Conservation (phyloP, 2,113 vertebrate species). For the Climacteris rufus region DNA sequence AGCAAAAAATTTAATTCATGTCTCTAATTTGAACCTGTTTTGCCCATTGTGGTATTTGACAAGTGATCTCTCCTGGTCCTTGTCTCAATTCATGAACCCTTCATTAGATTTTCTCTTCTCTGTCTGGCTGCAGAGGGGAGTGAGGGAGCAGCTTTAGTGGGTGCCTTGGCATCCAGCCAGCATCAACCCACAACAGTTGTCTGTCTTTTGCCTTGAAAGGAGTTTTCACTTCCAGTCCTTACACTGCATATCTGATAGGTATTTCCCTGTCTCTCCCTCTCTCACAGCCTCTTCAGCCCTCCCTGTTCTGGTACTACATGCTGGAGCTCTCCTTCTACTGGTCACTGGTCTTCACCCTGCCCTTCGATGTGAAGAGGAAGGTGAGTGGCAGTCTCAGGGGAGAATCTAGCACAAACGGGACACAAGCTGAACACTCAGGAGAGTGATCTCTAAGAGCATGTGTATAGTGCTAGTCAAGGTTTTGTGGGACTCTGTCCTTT, state of each 20-base stretch:
- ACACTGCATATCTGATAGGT: neutral
- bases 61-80: neutral
- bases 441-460: neutral
- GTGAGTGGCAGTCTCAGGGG: slow-evolving; percentile 67
- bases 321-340: slow-evolving; percentile 88
- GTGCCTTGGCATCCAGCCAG: neutral
- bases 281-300: slow-evolving; percentile 74
- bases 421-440: neutral
- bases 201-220: neutral
- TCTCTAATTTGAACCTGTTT: neutral
- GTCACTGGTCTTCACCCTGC: slow-evolving; percentile 84
- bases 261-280: neutral
- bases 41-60: neutral
- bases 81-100: neutral
- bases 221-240: neutral
- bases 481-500: neutral
- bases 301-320: slow-evolving; percentile 88
- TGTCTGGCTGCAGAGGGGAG: neutral
- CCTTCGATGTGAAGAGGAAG: slow-evolving; percentile 90
- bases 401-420: neutral
- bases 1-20: neutral
- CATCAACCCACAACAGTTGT: neutral
- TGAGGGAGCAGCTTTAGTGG: neutral
- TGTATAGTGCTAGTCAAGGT: too few relatives aligned
- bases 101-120: neutral